Evolutionary conservation across 1,140 invertebrate species (phyloP).

Genomic region (Chironomus tepperi): DNA sequence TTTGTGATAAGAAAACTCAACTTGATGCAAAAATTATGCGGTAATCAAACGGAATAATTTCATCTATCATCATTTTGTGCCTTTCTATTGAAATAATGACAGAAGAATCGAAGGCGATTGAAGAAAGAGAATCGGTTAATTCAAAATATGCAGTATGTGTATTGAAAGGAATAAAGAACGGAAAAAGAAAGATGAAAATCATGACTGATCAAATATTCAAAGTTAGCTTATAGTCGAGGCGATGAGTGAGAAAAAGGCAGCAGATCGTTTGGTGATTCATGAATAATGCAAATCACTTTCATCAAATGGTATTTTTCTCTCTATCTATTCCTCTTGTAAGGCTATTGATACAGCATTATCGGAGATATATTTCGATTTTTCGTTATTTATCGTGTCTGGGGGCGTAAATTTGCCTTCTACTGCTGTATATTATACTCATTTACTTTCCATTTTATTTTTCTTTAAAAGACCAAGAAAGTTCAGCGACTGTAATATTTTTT

Average conservation of each 20-base stretch:
- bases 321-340: neutral
- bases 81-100: neutral
- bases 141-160: neutral
- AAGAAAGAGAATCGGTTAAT: neutral
- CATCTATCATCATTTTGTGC: neutral
- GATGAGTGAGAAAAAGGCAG: constrained; percentile 6
- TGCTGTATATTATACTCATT: too few species aligned
- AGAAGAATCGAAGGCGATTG: neutral
- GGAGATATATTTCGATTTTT: too few species aligned
- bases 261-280: constrained; percentile 5
- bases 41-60: neutral
- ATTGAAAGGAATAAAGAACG: neutral
- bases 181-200: neutral
- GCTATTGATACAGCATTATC: too few species aligned
- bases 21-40: constrained; percentile 10
- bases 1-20: neutral
- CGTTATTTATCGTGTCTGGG: too few species aligned
- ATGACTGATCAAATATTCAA: constrained; percentile 11
- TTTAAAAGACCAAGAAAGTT: too few species aligned
- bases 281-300: constrained; percentile 8
- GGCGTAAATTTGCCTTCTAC: too few species aligned
- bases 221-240: constrained; percentile 6
- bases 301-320: neutral
- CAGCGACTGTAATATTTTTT: too few species aligned
- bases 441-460: too few species aligned